phyloP scores from a whole-genome alignment of 2,113 vertebrate species.

The Crotalus tigris region DNA sequence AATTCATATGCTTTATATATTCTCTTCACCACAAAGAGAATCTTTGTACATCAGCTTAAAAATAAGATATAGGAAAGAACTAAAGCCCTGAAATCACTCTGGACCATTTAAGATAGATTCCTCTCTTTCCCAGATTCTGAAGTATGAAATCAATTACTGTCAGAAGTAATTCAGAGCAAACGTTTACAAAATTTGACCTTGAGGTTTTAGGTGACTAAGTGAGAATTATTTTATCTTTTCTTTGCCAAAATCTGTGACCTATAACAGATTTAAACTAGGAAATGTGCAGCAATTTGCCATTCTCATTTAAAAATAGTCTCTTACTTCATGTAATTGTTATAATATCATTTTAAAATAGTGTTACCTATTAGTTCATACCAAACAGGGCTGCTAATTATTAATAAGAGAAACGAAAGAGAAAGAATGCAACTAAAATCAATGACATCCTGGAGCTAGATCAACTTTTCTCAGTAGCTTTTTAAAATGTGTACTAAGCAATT shows the following conservation, averaged over 20 bases:
- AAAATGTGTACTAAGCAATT: neutral
- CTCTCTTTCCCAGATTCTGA: slow-evolving; percentile 15
- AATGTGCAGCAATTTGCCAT: neutral
- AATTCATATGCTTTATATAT: neutral
- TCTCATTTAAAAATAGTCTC: neutral
- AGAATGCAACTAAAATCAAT: neutral
- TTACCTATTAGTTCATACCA: neutral
- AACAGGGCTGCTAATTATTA: slow-evolving; percentile 27
- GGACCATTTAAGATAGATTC: neutral
- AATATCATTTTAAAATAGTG: neutral
- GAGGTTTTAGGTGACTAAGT: slow-evolving; percentile 44
- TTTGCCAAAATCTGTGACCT: slow-evolving; percentile 34
- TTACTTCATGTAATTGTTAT: neutral
- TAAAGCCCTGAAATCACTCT: neutral
- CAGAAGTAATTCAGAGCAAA: slow-evolving; percentile 45
- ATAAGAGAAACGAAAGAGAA: neutral
- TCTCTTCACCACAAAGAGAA: neutral
- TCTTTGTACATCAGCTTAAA: neutral
- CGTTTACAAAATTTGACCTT: slow-evolving; percentile 37
- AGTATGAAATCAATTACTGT: slow-evolving; percentile 8
- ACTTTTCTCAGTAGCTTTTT: neutral
- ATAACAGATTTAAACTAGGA: slow-evolving; percentile 31
- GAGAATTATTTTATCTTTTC: slow-evolving; percentile 53
- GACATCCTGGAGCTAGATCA: neutral
- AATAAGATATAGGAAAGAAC: slow-evolving; percentile 2